Evolutionary conservation across 1,140 invertebrate genomes (phyloP), one percentile per base, ranked within the genome.

Genomic region (Zaprionus africanus): DNA sequence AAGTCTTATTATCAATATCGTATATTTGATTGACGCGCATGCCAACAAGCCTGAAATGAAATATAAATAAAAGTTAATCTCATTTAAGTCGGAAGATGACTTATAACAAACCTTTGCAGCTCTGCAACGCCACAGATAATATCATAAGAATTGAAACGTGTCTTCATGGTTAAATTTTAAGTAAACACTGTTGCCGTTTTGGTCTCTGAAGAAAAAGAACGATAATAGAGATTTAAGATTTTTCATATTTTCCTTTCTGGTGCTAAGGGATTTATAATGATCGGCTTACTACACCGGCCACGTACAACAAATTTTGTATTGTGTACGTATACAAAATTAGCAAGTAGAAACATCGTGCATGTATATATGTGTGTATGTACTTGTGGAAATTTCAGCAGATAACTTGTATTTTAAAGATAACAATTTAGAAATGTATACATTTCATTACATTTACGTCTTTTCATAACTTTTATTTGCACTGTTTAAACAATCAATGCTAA

Each of bases 1-100:
- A 99, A 0, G 98, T 99, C 93, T 98, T 99, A 92, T 97, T 96
- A 93, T 99, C 98, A 67, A 99, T 96, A 93, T 99, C 99, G 94
- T 99, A 99, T 17, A 99, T 95, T 94, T 99, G 99, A 92, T 97
- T 97, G 1, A 99, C 97, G 90, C 99, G 94, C 96, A 99, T 97
- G 28, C 98, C 98, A 79, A 98, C 93, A 63, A 97, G 94, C 79
- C 97, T 98, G 88, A 67, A 94, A 77, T 22, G 4, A n/a, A 56
- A 54, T 11, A 38, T 4, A 64, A 26, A 13, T 41, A 19, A 15
- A 53, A 36, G 34, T 53, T 22, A 4, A 5, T 7, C 28, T 6
- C 26, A 41, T 26, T 12, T 11, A 19, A 22, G 9, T 56, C 17
- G 2, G 12, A 24, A 4, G 4, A 19, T 24, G 13, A 7, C 7